Conservation (phyloP, 2,113 vertebrate genomes). For the Calyptomena viridis region DNA sequence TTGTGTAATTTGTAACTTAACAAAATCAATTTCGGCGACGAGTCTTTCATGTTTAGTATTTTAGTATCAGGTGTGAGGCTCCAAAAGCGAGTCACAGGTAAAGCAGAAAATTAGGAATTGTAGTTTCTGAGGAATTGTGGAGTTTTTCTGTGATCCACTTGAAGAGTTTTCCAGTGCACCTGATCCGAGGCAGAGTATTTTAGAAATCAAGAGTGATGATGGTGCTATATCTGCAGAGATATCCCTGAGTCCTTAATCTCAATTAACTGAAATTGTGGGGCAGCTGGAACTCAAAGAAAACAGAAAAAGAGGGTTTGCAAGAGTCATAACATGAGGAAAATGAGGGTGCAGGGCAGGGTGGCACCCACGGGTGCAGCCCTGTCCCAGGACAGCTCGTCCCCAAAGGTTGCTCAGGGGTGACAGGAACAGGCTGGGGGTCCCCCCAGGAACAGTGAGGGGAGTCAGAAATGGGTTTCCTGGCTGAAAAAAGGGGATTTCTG, state of each 20-base stretch:
- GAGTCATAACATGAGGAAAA: not conserved
- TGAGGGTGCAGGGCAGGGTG: not conserved
- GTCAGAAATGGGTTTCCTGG: too few relatives aligned
- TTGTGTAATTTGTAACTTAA: slow-evolving; percentile 15
- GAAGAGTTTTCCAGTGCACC: not conserved
- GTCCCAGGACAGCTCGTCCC: not conserved
- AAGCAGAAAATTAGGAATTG: not conserved
- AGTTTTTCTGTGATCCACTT: not conserved
- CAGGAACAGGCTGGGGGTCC: not conserved
- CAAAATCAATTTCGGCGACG: not conserved
- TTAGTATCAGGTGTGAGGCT: not conserved
- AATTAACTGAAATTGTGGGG: not conserved
- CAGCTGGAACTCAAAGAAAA: not conserved
- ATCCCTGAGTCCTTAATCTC: not conserved
- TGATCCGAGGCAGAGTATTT: rapidly evolving
- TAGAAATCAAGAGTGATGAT: not conserved
- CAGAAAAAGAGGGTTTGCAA: not conserved
- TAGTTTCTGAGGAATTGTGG: not conserved
- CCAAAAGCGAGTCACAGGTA: not conserved
- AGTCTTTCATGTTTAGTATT: not conserved
- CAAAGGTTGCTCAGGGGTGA: too few relatives aligned
- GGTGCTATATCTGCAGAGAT: not conserved
- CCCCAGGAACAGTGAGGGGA: rapidly evolving
- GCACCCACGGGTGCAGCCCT: rapidly evolving
- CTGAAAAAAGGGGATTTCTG: not conserved